Evolutionary conservation across 30 jellyfish, hydroid and myxozoan species (phyloP), one percentile per base, ranked within the genome.

Genomic region (Nemopilema nomurai): DNA sequence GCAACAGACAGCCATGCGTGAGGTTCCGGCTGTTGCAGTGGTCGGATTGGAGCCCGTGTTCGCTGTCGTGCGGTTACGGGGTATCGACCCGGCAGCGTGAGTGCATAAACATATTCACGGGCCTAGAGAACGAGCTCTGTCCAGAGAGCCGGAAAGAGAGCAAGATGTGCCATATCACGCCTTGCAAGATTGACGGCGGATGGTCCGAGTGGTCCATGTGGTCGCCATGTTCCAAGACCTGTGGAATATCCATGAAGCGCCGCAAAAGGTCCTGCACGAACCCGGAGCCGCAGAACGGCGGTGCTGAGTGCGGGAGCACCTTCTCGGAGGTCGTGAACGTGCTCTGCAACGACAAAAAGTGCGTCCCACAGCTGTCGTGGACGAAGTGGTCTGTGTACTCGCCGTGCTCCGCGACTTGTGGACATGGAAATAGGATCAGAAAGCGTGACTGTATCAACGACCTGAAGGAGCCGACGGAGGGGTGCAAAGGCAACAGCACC

Each of bases 141-240:
- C 52, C n/a, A 25, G 97, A 83, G 31, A 71, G 82, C 18, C 87
- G 92, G 16, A 62, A 78, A 33, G 99, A 95, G 51, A 85, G 62
- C 13, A 72, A 77, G 21, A 28, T 74, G 6, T 95, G 99, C 51
- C 79, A 76, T 22, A 65, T 74, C 4, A 72, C 51, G 30, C 77
- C 95, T 0, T 94, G 97, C 77, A 76, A 67, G 28, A 67, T 86
- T 41, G 77, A 89, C 78, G 97, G 97, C 0, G 94, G 87, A n/a
- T 95, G 99, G 99, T 77, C 90, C 18, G 28, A 71, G 13, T 95
- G 99, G 99, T 77, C 96, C 16, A 74, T 84, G 23, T 95, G 99
- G 99, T 78, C 97, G 22, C 90, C 88, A 9, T 95, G 99, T 51
- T 80, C 96, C 50, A 77, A 92, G 71, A 82, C 93, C 33, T 95